Evolutionary conservation across 2,797 vertebrate genomes (phyloP), one percentile per base, ranked within the genome.

Genomic region (Sebastes matsubarae): DNA sequence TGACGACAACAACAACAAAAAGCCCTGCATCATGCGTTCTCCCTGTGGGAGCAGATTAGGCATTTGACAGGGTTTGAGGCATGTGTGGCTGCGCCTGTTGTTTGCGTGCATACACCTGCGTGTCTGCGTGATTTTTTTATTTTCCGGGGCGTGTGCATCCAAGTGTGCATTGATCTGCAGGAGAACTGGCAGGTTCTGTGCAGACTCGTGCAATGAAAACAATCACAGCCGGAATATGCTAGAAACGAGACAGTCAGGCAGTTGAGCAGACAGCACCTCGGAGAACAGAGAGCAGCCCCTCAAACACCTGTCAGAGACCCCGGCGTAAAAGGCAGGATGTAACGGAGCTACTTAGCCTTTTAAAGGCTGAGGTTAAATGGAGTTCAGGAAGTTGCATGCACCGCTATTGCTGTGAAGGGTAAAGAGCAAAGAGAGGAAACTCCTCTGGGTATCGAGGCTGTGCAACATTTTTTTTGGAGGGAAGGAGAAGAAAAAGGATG

Each of bases 41-140:
- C 89, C 87, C 87, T 66, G 66, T 58, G 86, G 88, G 59, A 87
- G 78, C 80, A 86, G 72, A 93, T 92, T 89, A 91, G 81, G 75
- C 80, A 20, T 88, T 82, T 92, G 86, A 90, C 81, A 84, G 85
- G 10, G 54, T 82, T 76, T 70, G 75, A 77, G 76, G 76, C 77
- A 75, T 87, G 88, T 93, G 85, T 92, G 83, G 67, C 88, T 76
- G 63, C 0, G 25, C 80, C 80, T 79, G 84, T 67, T 79, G 79
- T 84, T 73, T 88, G 68, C 36, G 9, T 69, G 79, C 16, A 7
- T 68, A 78, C 78, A 87, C 70, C 82, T 89, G 74, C 27, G 20
- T 25, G 75, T 68, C 55, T 77, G 61, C 29, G 13, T 55, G 68
- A 0, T 58, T 42, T 18, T 79, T 80, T 65, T 72, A 63, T 29